Evolutionary conservation across 2,797 vertebrate species (phyloP).

Genomic region (Garrulus glandarius): DNA sequence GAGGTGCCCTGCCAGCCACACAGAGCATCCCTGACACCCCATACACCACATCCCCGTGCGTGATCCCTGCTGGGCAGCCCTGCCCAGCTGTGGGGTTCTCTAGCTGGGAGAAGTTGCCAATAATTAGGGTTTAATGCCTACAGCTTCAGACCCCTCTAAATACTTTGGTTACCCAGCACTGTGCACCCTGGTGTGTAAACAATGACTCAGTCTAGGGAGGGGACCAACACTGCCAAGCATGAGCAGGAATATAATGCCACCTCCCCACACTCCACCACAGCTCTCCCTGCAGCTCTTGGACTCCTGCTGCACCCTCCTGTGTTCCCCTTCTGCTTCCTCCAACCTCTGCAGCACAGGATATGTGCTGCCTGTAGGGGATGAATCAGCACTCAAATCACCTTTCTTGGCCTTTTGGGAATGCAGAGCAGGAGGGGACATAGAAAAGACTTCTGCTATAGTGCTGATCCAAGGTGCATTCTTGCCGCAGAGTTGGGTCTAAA

Average conservation of each 20-base stretch:
- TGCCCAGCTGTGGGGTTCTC: not conserved
- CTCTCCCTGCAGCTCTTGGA: not conserved
- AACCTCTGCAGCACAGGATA: not conserved
- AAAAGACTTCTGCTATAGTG: not conserved
- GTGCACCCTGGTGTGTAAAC: not conserved
- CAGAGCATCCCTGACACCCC: not conserved
- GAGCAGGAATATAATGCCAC: not conserved
- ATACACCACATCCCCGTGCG: fast-evolving
- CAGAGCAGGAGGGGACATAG: not conserved
- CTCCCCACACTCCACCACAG: not conserved
- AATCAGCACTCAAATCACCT: not conserved
- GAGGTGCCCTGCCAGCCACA: not conserved
- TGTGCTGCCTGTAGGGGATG: not conserved
- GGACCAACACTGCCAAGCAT: not conserved
- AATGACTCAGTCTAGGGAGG: slow-evolving; percentile 23
- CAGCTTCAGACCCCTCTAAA: not conserved
- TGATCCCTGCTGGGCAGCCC: not conserved
- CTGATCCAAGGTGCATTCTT: not conserved
- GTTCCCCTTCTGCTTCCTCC: not conserved
- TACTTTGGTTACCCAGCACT: not conserved
- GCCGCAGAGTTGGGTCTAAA: not conserved
- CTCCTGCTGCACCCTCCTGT: not conserved
- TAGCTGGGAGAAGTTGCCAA: not conserved
- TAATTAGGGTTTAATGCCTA: not conserved
- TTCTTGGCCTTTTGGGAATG: not conserved